Evolutionary conservation across 2,797 vertebrate species (phyloP), one percentile per base, ranked within the genome.

Genomic region (Sebastes cheni): DNA sequence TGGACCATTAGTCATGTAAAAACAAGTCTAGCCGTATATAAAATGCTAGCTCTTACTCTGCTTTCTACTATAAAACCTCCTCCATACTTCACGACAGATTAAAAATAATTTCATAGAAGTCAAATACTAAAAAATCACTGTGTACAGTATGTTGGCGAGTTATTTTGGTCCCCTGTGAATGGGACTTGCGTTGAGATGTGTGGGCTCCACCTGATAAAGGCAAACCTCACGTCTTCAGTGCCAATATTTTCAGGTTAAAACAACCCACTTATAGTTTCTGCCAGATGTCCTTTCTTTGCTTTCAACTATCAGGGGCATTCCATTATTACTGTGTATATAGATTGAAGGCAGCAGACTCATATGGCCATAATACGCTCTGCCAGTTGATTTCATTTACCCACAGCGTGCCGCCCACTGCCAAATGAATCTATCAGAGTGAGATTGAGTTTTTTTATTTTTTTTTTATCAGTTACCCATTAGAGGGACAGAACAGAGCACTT

Each of bases 351-450:
- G 84, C 79, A 86, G 85, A 67, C 89, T 92, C 86, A 85, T 90
- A 87, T 90, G 82, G 80, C 86, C 68, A 58, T 90, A 85, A 89
- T 89, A 82, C 72, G 65, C 89, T 86, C 85, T 72, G 71, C 88
- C 84, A 87, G 84, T 91, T 92, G 92, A 92, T 94, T 95, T 94
- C 84, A 95, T 95, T 94, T 93, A 92, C 91, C 84, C 91, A 75
- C 90, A 78, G 86, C 72, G 86, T 89, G 91, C 81, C 3, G 50
- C 73, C 73, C 67, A 72, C 85, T 84, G 85, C 85, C 92, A 91
- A 93, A 93, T 92, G 85, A 94, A 94, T 95, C 93, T 90, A 94
- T 94, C 91, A 90, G 85, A 91, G 83, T 59, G 52, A 75, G 74
- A 92, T 90, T 73, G 83, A 64, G 55, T 6, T 6, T 50, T 66